Conservation (phyloP, 2,888 invertebrate genomes). For the Stramonita haemastoma region DNA sequence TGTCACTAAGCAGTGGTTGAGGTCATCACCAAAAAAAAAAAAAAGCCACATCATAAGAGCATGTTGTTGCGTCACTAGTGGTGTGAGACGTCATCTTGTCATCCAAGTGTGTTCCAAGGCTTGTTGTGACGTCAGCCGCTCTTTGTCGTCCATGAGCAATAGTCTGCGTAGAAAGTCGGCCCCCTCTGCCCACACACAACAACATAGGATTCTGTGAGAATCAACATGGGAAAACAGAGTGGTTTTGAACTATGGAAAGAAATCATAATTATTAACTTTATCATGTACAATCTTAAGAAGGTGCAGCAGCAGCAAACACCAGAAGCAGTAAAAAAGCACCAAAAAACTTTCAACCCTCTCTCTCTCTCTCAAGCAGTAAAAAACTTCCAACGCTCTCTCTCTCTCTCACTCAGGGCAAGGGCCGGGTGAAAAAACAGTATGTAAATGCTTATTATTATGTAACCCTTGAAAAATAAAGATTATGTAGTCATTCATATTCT, state of each 20-base stretch:
- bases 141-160: background rate
- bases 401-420: background rate
- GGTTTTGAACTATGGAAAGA: background rate
- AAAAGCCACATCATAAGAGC: no score
- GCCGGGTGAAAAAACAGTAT: background rate
- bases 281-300: no score
- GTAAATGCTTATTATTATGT: no score
- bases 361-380: no score
- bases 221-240: background rate
- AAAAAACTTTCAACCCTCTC: background rate
- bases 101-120: background rate
- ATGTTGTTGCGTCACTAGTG: background rate
- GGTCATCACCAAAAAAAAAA: no score
- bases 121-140: background rate
- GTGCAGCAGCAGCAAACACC: no score
- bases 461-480: no score
- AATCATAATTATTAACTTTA: background rate
- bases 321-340: no score
- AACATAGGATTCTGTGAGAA: background rate
- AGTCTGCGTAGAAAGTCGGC: slow-evolving; percentile 21
- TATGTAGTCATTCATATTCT: no score
- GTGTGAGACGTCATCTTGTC: background rate
- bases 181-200: slow-evolving; percentile 24
- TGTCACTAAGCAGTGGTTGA: no score
- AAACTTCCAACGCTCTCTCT: no score